These are phyloP conservation scores for Drosophila paranaensis DNA, from an alignment of 2,888 invertebrate genomes.

Conservation along the genomic window DNA sequence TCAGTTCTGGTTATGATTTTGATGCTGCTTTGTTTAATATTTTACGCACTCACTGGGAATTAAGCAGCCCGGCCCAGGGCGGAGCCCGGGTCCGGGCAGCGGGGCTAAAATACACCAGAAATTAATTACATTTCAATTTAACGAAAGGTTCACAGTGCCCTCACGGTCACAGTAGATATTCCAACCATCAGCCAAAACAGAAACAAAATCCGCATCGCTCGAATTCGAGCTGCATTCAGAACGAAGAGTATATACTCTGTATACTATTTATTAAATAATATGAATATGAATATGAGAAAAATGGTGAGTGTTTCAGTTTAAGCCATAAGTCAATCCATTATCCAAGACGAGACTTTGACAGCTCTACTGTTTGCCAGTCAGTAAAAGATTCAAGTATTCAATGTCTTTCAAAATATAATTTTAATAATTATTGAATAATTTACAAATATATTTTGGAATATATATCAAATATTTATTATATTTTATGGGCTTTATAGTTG, in stretches of 20 bases:
- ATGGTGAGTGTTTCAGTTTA: not conserved
- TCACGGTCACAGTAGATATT: conserved; percentile 13
- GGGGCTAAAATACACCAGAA: conserved; percentile 51
- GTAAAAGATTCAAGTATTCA: too few relatives aligned
- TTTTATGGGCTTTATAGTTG: not conserved
- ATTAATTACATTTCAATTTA: conserved; percentile 78
- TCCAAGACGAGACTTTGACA: not conserved
- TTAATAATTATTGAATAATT: too few relatives aligned
- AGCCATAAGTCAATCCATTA: not conserved
- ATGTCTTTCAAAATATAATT: not conserved
- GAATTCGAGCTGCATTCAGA: not conserved
- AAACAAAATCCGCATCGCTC: conserved; percentile 18
- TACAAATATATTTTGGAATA: not conserved
- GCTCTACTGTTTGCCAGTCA: not conserved
- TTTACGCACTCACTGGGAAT: conserved; percentile 45
- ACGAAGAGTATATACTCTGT: conserved; percentile 9
- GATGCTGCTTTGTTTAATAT: conserved; percentile 58
- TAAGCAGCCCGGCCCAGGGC: conserved; percentile 3
- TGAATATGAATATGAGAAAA: not conserved
- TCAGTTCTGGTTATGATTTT: conserved; percentile 33
- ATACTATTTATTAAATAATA: too few relatives aligned
- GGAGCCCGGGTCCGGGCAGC: not conserved
- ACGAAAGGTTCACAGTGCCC: conserved; percentile 20
- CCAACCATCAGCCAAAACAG: not conserved
- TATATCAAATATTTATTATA: not conserved